phyloP scores from a whole-genome alignment of 37 sponge, comb jelly and placozoan genomes.

The Mnemiopsis leidyi region DNA sequence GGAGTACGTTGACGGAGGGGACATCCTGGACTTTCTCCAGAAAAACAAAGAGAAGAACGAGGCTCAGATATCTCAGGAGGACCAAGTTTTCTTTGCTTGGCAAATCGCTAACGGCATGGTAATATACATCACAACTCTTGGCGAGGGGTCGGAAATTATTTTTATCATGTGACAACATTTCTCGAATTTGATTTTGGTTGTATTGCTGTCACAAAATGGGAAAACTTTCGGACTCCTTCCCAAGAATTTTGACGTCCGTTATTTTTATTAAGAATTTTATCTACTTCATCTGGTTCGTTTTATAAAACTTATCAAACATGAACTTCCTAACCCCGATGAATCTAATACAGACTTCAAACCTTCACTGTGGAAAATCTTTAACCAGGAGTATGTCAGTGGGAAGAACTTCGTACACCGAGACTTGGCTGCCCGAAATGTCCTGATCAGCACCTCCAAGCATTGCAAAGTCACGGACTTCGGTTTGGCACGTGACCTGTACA shows the following conservation, averaged over 20 bases:
- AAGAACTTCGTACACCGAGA: slow-evolving; percentile 52
- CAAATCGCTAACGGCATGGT: slow-evolving; percentile 44
- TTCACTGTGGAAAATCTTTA: too few relatives aligned
- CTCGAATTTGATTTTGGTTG: too few relatives aligned
- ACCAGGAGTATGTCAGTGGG: slow-evolving; percentile 15
- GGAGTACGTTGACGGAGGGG: slow-evolving; percentile 20
- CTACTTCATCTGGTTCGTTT: too few relatives aligned
- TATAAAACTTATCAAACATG: too few relatives aligned
- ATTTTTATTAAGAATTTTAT: too few relatives aligned
- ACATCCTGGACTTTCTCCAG: slow-evolving; percentile 8
- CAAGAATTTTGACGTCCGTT: too few relatives aligned
- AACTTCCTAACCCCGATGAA: too few relatives aligned
- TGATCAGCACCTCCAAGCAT: slow-evolving; percentile 11
- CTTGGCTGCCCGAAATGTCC: slow-evolving; percentile 18
- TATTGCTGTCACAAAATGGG: too few relatives aligned
- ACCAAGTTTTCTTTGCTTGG: slow-evolving; percentile 37
- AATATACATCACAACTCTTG: background rate
- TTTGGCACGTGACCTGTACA: slow-evolving; percentile 51
- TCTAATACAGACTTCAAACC: too few relatives aligned
- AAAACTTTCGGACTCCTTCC: too few relatives aligned
- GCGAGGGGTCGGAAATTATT: background rate
- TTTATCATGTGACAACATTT: too few relatives aligned
- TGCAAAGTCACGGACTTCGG: slow-evolving; percentile 59
- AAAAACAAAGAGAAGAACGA: background rate
- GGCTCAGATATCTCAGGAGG: background rate